Base-by-base conservation (phyloP, 2,113 vertebrate species). In the Turnix velox region DNA sequence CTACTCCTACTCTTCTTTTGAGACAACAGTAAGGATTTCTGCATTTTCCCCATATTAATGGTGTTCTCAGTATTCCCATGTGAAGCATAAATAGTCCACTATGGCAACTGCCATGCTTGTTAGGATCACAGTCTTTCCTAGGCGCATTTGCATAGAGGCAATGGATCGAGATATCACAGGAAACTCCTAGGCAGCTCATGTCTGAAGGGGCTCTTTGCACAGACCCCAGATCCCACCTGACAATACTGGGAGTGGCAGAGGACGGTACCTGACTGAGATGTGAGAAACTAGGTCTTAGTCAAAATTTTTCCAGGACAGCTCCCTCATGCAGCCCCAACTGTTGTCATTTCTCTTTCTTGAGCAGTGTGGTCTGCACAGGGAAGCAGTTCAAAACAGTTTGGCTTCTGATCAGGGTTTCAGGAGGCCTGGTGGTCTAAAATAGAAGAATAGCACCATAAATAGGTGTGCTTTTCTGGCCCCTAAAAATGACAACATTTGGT, bases 281-380 rank as follows among this genome's bases (percentile, higher is more conserved):
- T 31, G 45, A 25, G 27, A 49, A 87, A 72, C 11, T 4, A 66
- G 33, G 28, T 9, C 46, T 73, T 92, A 3, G 4, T 15, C 30
- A 35, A 35, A 35, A 10, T 22, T 75, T 81, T 77, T 74, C 77
- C 2, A 7, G 42, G n/a, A 45, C 39, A 51, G 11, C 12, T 68
- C 33, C 9, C 9, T 82, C 1, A 0, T n/a, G 11, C n/a, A n/a
- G n/a, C 33, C 46, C 35, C 6, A 45, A 66, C n/a, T 9, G n/a
- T 45, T 80, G 40, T 22, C 37, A 18, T 68, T 76, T 66, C 49
- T 55, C 54, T 42, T 39, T 57, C 69, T 58, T 82, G 37, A 46
- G 37, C 45, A 69, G 14, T 69, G 45, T 14, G 48, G 8, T 57
- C 73, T 45, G 23, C 12, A 35, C 16, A 78, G 48, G 27, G 61